Conservation (phyloP, 2,797 vertebrate species). For the Miichthys miiuy region DNA sequence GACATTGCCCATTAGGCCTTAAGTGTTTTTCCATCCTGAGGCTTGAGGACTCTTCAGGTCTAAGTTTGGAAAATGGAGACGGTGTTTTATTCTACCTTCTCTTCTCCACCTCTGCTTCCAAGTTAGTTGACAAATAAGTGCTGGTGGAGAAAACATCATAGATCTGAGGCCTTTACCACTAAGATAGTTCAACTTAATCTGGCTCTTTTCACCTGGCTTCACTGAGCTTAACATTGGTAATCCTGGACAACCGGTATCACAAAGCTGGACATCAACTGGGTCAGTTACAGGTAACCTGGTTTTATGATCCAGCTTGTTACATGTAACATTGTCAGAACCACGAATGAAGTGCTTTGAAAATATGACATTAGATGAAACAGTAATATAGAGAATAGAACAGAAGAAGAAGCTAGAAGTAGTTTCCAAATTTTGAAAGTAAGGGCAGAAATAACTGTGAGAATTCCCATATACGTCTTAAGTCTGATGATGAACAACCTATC, state of each 20-base stretch:
- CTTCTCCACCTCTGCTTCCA: background rate
- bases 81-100: background rate
- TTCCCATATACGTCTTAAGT: background rate
- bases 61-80: background rate
- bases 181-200: background rate
- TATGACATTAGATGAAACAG: too few species aligned
- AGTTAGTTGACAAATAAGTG: background rate
- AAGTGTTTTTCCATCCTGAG: constrained; percentile 28
- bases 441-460: background rate
- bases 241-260: too few species aligned
- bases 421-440: background rate
- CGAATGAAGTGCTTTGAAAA: too few species aligned
- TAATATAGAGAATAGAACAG: background rate
- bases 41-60: constrained; percentile 2
- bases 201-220: background rate
- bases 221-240: background rate
- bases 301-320: too few species aligned
- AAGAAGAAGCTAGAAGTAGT: background rate
- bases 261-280: too few species aligned
- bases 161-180: background rate
- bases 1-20: background rate
- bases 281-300: too few species aligned
- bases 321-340: too few species aligned
- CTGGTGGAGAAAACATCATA: background rate
- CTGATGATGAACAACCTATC: background rate